These are phyloP conservation scores for Sceliomorpha sp. DNA, from an alignment of 2,888 invertebrate species.

Conservation along the genomic window DNA sequence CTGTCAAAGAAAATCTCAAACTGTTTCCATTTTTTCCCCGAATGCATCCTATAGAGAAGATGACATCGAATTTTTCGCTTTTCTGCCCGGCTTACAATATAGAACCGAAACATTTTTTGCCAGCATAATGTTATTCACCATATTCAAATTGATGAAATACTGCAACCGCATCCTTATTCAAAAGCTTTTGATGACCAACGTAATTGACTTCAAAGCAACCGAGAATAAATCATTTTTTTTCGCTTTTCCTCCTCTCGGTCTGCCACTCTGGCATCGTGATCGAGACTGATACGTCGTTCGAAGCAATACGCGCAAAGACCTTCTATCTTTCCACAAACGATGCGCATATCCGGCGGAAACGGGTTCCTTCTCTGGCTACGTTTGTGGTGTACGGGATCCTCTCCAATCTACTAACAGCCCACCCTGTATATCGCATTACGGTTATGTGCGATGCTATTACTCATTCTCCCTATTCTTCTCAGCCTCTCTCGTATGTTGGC, in stretches of 20 bases:
- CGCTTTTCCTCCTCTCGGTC: slow-evolving; percentile 13
- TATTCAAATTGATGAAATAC: no score
- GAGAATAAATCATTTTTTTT: no score
- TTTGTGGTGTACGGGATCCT: slow-evolving; percentile 42
- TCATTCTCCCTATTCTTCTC: slow-evolving; percentile 53
- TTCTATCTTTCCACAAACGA: slow-evolving; percentile 59
- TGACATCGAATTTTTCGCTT: no score
- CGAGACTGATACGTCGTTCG: slow-evolving; percentile 30
- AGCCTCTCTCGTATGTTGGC: slow-evolving; percentile 47
- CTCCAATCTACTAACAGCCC: slow-evolving; percentile 33
- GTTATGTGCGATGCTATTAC: slow-evolving; percentile 58
- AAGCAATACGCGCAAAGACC: slow-evolving; percentile 31
- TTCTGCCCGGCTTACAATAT: no score
- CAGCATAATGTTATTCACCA: no score
- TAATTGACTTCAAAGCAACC: no score
- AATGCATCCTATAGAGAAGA: no score
- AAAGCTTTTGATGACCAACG: no score
- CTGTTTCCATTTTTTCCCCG: no score
- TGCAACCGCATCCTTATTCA: no score
- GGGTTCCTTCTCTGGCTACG: slow-evolving; percentile 53
- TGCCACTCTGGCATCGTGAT: slow-evolving; percentile 20
- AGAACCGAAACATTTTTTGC: no score
- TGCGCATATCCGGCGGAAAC: slow-evolving; percentile 63
- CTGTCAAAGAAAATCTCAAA: no score
- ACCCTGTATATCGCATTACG: slow-evolving; percentile 54